A percentile compares a stretch with the other conserved stretches of the same genome.
phyloP scores from a whole-genome alignment of 2,797 vertebrate genomes.

The Amphiprion clarkii region DNA sequence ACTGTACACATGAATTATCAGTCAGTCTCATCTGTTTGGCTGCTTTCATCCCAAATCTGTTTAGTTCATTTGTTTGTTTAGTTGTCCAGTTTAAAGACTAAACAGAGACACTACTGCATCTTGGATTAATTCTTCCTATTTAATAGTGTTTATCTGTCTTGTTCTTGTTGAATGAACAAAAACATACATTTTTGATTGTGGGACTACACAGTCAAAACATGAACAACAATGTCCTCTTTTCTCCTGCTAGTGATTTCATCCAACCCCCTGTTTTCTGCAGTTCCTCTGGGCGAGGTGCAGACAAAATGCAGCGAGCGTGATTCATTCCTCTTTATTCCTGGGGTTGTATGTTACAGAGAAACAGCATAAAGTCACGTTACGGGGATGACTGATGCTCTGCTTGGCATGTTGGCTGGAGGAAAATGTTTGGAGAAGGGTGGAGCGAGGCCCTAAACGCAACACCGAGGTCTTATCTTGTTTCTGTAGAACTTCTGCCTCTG shows the following conservation, averaged over 20 bases:
- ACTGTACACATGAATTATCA: not conserved
- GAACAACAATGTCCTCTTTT: not conserved
- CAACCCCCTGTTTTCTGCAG: conserved; percentile 13
- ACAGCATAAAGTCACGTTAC: conserved; percentile 42
- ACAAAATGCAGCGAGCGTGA: conserved; percentile 21
- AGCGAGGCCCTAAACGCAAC: conserved; percentile 49
- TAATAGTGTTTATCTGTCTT: conserved; percentile 2
- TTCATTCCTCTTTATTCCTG: conserved; percentile 30
- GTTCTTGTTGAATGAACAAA: not conserved
- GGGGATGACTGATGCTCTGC: conserved; percentile 60
- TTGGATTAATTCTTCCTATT: not conserved
- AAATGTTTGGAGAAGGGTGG: conserved; percentile 73
- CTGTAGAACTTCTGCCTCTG: conserved; percentile 51
- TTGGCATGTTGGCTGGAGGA: conserved; percentile 57
- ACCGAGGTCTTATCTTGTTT: conserved; percentile 71
- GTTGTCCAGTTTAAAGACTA: not conserved
- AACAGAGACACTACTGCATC: conserved; percentile 1
- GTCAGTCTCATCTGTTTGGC: conserved; percentile 10
- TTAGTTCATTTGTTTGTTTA: not conserved
- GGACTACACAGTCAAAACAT: not conserved
- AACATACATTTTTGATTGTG: not conserved
- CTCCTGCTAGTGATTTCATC: not conserved
- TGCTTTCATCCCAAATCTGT: not conserved
- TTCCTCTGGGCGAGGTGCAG: conserved; percentile 19
- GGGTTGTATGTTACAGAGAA: conserved; percentile 18